phyloP scores from a whole-genome alignment of 2,113 vertebrate genomes.

The Carollia perspicillata region DNA sequence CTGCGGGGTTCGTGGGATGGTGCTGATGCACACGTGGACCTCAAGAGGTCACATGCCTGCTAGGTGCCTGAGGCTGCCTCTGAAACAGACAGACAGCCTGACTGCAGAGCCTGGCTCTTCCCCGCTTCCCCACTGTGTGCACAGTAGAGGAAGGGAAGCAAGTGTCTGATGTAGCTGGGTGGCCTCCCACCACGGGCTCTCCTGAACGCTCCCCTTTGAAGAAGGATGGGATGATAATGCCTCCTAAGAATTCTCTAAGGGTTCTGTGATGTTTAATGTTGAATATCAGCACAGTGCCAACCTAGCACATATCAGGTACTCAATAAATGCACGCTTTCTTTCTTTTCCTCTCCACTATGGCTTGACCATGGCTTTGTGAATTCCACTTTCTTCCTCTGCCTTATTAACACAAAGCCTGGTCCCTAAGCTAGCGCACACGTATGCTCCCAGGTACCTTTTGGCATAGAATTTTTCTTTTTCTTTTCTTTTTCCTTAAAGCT shows the following conservation, averaged over 20 bases:
- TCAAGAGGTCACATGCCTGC: not conserved
- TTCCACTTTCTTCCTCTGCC: not conserved
- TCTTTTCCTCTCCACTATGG: not conserved
- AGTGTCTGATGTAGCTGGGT: not conserved
- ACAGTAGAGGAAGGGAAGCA: not conserved
- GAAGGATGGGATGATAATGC: not conserved
- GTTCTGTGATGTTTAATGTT: not conserved
- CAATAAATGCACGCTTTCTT: not conserved
- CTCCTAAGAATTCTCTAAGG: not conserved
- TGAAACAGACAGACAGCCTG: not conserved
- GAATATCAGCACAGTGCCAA: not conserved
- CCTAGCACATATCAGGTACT: not conserved
- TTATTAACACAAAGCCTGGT: not conserved
- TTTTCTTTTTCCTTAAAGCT: not conserved
- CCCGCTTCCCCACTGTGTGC: too few relatives aligned
- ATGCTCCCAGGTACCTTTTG: not conserved
- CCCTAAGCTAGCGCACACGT: not conserved
- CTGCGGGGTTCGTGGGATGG: not conserved
- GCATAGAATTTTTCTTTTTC: not conserved
- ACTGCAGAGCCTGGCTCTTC: not conserved
- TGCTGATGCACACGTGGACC: too few relatives aligned
- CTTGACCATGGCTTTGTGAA: not conserved
- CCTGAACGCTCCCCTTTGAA: not conserved
- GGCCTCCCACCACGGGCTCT: too few relatives aligned
- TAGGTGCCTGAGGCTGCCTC: not conserved